phyloP scores from a whole-genome alignment of 2,113 vertebrate species.

The Coturnix japonica region DNA sequence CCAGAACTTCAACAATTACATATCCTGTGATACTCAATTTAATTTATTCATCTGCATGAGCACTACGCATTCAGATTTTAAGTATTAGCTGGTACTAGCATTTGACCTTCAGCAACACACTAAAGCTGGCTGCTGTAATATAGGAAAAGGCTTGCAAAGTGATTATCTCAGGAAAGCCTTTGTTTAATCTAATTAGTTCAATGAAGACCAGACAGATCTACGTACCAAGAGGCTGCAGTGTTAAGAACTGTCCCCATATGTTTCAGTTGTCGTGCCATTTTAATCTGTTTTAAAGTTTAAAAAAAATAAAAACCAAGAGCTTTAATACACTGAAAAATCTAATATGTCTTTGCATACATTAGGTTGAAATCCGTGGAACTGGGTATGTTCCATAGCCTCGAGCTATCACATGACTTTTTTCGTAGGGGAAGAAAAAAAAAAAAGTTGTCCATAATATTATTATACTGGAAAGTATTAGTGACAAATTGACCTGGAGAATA shows the following conservation, averaged over 20 bases:
- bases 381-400: background rate
- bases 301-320: background rate
- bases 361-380: background rate
- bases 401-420: background rate
- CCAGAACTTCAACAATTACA: background rate
- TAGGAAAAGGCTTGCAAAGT: constrained; percentile 75
- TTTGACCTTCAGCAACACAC: constrained; percentile 82
- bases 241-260: background rate
- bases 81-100: constrained; percentile 49
- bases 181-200: constrained; percentile 82
- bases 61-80: background rate
- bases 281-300: background rate
- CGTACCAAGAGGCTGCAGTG: constrained; percentile 11
- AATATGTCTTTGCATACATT: background rate
- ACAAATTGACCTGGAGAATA: background rate
- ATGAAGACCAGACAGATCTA: constrained; percentile 56
- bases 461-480: background rate
- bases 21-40: background rate
- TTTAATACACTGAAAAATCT: background rate
- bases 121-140: constrained; percentile 68
- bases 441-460: background rate
- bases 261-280: background rate
- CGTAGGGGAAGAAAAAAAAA: too few species aligned
- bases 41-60: background rate
- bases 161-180: constrained; percentile 84